Evolutionary conservation across 2,888 invertebrate genomes (phyloP).

Genomic region (Papilio gigon): DNA sequence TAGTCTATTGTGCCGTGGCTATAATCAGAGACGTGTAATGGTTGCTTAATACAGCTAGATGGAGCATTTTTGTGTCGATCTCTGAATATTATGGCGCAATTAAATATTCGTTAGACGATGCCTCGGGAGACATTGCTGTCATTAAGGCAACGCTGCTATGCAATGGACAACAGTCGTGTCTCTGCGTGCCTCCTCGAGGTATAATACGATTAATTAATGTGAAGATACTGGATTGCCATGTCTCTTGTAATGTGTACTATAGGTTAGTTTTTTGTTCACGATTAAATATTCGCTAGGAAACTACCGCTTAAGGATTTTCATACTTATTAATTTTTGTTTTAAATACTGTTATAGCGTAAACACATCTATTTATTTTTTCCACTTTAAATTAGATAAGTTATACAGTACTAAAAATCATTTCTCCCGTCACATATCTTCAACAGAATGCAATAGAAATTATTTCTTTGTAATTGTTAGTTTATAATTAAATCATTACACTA

Average conservation of each 20-base stretch:
- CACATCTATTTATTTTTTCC: not conserved
- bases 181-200: constrained; percentile 41
- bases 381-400: too few relatives aligned
- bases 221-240: not conserved
- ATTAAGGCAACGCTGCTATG: constrained; percentile 64
- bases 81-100: constrained; percentile 72
- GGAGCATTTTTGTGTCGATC: constrained; percentile 51
- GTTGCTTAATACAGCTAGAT: constrained; percentile 61
- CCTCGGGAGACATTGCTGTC: constrained; percentile 66
- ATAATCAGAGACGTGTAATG: constrained; percentile 60
- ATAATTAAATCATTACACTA: not conserved
- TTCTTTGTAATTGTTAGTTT: too few relatives aligned
- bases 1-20: constrained; percentile 34
- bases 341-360: too few relatives aligned
- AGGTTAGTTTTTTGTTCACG: not conserved
- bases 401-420: too few relatives aligned
- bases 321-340: not conserved
- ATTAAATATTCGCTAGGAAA: too few relatives aligned
- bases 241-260: not conserved
- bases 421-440: not conserved
- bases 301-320: not conserved
- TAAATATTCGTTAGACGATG: constrained; percentile 76
- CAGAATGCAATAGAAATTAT: not conserved
- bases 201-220: constrained; percentile 21
- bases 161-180: constrained; percentile 57